Percentiles rank a stretch among this genome's conserved stretches.
These are phyloP conservation scores for Lucifuga dentata DNA, from an alignment of 2,113 vertebrate genomes.

Conservation along the genomic window DNA sequence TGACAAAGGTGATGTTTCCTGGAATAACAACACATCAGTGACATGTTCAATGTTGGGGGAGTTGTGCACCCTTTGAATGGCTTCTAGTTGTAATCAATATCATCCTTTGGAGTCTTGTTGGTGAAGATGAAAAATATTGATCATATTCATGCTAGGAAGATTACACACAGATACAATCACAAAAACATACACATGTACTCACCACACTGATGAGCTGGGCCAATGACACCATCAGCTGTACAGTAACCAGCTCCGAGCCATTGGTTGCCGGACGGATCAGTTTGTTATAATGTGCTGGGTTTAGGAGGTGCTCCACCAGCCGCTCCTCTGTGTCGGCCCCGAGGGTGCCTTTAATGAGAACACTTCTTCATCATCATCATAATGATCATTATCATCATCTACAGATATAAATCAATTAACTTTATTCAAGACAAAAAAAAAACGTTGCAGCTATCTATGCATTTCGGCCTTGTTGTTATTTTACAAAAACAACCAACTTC, in stretches of 20 bases:
- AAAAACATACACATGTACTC: constrained; percentile 65
- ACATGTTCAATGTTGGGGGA: too few relatives aligned
- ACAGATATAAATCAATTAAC: background rate
- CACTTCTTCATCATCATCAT: constrained; percentile 44
- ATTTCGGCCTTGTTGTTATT: too few relatives aligned
- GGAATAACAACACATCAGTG: too few relatives aligned
- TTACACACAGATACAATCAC: background rate
- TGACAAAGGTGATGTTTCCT: too few relatives aligned
- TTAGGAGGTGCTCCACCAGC: constrained; percentile 92
- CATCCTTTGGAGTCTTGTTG: background rate
- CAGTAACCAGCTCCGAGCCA: constrained; percentile 92
- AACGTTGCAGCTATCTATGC: constrained; percentile 25
- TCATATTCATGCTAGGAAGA: background rate
- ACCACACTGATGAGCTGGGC: constrained; percentile 98
- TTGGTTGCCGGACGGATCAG: constrained; percentile 95
- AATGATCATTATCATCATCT: background rate
- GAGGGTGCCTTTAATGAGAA: constrained; percentile 79
- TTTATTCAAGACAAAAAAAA: constrained; percentile 11
- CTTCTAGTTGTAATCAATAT: background rate
- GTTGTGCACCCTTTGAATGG: background rate
- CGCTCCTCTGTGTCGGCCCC: constrained; percentile 94
- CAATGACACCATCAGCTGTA: constrained; percentile 96
- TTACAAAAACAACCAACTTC: too few relatives aligned
- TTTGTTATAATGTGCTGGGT: constrained; percentile 94
- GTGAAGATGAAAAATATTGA: background rate